A percentile compares a stretch with the other conserved stretches of the same genome.
Evolutionary conservation across 2,113 vertebrate genomes (phyloP).

Genomic region (Diadophis punctatus): DNA sequence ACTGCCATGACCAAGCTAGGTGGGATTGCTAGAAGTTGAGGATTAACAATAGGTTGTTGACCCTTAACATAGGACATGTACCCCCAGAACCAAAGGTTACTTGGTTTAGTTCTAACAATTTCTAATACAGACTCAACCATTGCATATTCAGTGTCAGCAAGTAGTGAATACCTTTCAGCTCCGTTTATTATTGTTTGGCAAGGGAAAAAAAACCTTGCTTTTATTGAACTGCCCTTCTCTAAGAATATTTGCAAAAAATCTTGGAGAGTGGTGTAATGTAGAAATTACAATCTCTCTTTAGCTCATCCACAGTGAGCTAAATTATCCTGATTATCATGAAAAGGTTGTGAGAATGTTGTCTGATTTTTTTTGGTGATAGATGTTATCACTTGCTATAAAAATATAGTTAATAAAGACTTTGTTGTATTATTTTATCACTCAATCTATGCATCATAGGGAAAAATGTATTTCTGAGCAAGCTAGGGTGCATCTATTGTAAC

Average conservation of each 20-base stretch:
- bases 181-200: neutral
- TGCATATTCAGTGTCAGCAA: neutral
- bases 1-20: neutral
- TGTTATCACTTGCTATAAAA: constrained; percentile 27
- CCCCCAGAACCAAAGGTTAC: neutral
- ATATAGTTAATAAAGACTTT: neutral
- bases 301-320: neutral
- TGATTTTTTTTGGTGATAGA: neutral
- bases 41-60: neutral
- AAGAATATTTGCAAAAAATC: neutral
- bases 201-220: neutral
- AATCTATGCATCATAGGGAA: neutral
- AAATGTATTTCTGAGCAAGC: neutral
- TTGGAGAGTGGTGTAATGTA: neutral
- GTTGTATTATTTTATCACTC: neutral
- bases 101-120: neutral
- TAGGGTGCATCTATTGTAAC: neutral
- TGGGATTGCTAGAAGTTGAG: neutral
- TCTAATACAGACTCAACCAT: neutral
- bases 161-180: neutral
- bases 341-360: constrained; percentile 16
- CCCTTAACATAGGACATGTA: neutral
- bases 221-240: neutral
- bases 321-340: constrained; percentile 28
- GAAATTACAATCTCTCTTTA: constrained; percentile 10